Base-by-base conservation (phyloP, 2,797 vertebrate genomes). In the Arnoldichthys spilopterus region DNA sequence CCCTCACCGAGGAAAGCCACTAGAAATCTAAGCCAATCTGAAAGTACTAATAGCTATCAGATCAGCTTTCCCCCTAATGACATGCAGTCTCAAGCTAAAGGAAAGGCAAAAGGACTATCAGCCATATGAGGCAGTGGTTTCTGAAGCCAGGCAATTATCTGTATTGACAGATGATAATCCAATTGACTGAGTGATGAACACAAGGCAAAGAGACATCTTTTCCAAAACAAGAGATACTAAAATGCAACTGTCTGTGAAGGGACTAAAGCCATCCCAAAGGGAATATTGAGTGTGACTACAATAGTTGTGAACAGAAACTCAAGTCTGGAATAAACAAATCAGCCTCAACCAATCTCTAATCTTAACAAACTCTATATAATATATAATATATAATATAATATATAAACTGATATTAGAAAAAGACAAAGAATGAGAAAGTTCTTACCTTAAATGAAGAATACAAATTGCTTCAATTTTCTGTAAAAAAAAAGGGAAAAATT, bases 391-490 rank as follows among this genome's bases (percentile, higher is more conserved):
- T n/a, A n/a, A n/a, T n/a, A n/a, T 37, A 37, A 37, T 9, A 37
- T 6, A 37, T 37, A 30, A 22, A 30, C 26, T 22, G 40, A 16
- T 37, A 34, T 12, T 13, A 53, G 15, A 54, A 59, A 56, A 59
- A 24, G 24, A 84, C 68, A n/a, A 45, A 15, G 3, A 72, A n/a
- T n/a, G n/a, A n/a, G n/a, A n/a, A n/a, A n/a, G n/a, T 32, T 83
- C 93, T 91, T 93, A 94, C 93, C 93, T 92, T 90, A 70, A 83
- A 84, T 40, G 75, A 84, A 90, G 86, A 80, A 84, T 87, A 84
- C n/a, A 30, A 45, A 89, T 86, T 82, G 45, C 77, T 88, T 83
- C 85, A 84, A 85, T 83, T 79, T 86, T 94, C 91, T 86, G 83
- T 72, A 74, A 78, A 84, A 77, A 78, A 22, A 87, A 79, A 22